phyloP scores from a whole-genome alignment of 2,113 vertebrate species.

The Burhinus oedicnemus region DNA sequence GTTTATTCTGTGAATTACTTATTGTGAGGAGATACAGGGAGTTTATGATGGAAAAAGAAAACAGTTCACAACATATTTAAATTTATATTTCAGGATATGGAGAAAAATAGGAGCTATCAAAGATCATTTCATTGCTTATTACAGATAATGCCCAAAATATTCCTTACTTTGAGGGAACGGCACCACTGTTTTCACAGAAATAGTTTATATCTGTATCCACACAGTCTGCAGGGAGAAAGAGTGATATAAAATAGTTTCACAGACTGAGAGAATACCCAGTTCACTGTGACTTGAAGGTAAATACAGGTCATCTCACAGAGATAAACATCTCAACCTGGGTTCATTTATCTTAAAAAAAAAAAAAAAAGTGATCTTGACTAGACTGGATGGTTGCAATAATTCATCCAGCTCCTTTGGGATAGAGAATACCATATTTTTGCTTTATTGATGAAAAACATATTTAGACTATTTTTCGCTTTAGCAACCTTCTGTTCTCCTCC shows the following conservation, averaged over 20 bases:
- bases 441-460: conserved; percentile 5
- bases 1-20: background rate
- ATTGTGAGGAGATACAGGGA: background rate
- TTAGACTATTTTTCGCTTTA: background rate
- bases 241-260: conserved; percentile 10
- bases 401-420: background rate
- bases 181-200: background rate
- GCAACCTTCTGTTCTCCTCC: background rate
- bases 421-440: conserved; percentile 13
- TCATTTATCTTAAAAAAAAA: conserved; percentile 14
- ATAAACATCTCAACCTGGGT: conserved; percentile 6
- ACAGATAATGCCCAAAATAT: background rate
- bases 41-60: background rate
- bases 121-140: background rate
- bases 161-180: background rate
- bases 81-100: background rate
- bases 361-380: conserved; percentile 16
- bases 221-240: background rate
- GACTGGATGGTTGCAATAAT: conserved; percentile 17
- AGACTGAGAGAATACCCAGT: background rate
- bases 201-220: background rate
- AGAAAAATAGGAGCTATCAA: conserved; percentile 4
- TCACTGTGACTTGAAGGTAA: conserved; percentile 33
- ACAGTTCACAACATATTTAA: background rate
- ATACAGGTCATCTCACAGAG: conserved; percentile 10